Base-by-base conservation (phyloP, 2,113 vertebrate genomes). In the Chaenocephalus aceratus region DNA sequence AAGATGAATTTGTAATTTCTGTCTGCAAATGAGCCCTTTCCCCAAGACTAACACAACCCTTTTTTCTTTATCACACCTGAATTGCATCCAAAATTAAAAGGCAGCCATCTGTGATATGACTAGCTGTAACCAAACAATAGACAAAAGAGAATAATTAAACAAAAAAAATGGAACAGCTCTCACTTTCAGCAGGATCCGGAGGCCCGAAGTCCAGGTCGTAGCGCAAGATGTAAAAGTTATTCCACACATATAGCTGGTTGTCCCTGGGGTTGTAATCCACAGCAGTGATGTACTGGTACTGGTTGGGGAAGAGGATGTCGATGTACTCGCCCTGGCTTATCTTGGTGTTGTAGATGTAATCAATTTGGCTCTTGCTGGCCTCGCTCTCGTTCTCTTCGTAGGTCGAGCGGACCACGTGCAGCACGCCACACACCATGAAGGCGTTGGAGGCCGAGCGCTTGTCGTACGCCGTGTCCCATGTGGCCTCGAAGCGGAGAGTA, bases 261-360 rank as follows among this genome's bases (percentile, higher is more conserved):
- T 99, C 98, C 77, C 98, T 92, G 34, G 98, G 98, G 93, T 99
- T 99, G 94, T 99, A 99, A 97, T 99, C 98, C 97, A 99, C 98
- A 44, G 98, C 96, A 0, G 98, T 97, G 52, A 99, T 97, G 86
- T 98, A 99, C 92, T 99, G 98, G 93, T 99, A 97, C 94, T 97
- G 96, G 93, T 99, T 99, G 81, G 98, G 98, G 77, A 99, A 99
- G 48, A 96, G 96, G 71, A 99, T 93, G 77, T 98, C 97, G 5
- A 96, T 95, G 26, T 96, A 96, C 68, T 98, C 97, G 61, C 97
- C 98, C 56, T 96, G 94, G 92, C 94, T 97, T 63, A 97, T 72
- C 82, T 97, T 96, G 80, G 98, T 99, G 88, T 98, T 99, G 89
- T 98, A 99, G 89, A 96, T 94, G 83, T 99, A 99, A 85, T 99